Evolutionary conservation across 2,113 vertebrate genomes (phyloP).

Genomic region (Eclectus roratus): DNA sequence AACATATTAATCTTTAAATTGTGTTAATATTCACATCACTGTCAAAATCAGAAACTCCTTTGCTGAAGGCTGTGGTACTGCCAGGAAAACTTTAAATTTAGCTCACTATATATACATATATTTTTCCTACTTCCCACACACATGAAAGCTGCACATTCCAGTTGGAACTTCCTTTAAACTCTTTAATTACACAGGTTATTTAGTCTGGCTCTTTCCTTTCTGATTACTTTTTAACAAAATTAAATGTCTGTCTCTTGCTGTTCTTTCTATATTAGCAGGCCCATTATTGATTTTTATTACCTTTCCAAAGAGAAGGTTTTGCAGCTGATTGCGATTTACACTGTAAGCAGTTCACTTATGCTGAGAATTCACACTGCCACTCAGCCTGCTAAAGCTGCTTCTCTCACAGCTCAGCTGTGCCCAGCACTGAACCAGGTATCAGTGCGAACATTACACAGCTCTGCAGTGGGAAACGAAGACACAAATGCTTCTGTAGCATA

Average conservation of each 20-base stretch:
- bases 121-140: constrained; percentile 36
- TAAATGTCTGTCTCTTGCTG: constrained; percentile 51
- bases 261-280: constrained; percentile 50
- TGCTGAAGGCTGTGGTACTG: constrained; percentile 40
- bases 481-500: background rate
- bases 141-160: constrained; percentile 26
- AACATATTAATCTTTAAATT: constrained; percentile 22
- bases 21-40: constrained; percentile 45
- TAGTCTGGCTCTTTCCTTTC: constrained; percentile 49
- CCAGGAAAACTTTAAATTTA: constrained; percentile 55
- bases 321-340: constrained; percentile 25
- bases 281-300: constrained; percentile 65
- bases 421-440: background rate
- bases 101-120: constrained; percentile 32
- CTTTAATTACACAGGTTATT: constrained; percentile 69
- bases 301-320: constrained; percentile 38
- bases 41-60: constrained; percentile 52
- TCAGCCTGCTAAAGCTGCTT: background rate
- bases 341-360: background rate
- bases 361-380: constrained; percentile 19
- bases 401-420: background rate
- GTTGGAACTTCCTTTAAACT: constrained; percentile 51
- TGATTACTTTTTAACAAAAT: constrained; percentile 54
- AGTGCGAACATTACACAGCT: background rate
- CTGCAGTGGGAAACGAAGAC: background rate